These are phyloP conservation scores for Clarias pachynema DNA, from an alignment of 2,797 vertebrate species.

Conservation along the genomic window DNA sequence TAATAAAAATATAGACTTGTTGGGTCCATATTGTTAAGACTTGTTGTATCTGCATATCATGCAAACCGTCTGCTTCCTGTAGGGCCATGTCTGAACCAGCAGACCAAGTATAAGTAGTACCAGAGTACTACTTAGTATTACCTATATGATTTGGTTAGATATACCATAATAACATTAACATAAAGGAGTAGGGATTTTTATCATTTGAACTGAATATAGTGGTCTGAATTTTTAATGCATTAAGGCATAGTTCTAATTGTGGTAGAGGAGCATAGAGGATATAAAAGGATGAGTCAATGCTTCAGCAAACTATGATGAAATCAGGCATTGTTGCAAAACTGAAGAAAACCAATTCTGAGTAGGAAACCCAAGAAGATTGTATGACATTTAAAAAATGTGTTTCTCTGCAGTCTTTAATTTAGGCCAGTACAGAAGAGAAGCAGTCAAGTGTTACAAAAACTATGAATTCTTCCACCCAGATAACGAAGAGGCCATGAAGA, in stretches of 20 bases:
- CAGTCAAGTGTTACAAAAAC: slow-evolving; percentile 85
- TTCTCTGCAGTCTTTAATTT: slow-evolving; percentile 84
- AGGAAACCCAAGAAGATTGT: background rate
- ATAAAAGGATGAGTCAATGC: background rate
- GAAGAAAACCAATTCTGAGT: background rate
- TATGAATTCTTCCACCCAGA: slow-evolving; percentile 89
- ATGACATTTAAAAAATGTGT: background rate
- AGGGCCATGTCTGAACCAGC: background rate
- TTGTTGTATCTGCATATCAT: background rate
- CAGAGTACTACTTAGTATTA: background rate
- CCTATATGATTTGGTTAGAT: background rate
- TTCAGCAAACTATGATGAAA: background rate
- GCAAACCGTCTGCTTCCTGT: background rate
- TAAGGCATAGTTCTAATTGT: slow-evolving; percentile 5
- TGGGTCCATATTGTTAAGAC: too few relatives aligned
- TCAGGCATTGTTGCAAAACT: background rate
- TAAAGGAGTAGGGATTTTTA: background rate
- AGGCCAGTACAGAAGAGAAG: slow-evolving; percentile 89
- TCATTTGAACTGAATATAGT: background rate
- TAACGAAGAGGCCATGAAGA: slow-evolving; percentile 86
- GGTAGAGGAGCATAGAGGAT: background rate
- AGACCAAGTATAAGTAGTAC: background rate
- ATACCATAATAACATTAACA: background rate
- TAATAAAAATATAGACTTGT: background rate
- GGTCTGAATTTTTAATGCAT: background rate